These are phyloP conservation scores for Crioceris asparagi DNA, from an alignment of 2,888 invertebrate species.

Conservation along the genomic window DNA sequence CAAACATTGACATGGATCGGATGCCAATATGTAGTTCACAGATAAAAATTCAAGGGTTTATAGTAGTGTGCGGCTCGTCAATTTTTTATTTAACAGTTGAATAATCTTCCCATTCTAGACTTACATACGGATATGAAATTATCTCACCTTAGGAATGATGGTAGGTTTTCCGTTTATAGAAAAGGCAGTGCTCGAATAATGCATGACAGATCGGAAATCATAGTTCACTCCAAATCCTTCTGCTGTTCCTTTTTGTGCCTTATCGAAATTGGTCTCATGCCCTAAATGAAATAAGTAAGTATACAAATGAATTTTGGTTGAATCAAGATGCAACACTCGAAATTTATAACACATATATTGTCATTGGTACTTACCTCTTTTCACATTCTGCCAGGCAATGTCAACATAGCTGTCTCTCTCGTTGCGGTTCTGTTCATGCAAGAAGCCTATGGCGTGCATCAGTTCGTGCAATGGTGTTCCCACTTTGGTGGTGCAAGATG, in stretches of 20 bases:
- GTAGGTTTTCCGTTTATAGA: slow-evolving; percentile 61
- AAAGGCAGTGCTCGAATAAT: slow-evolving; percentile 69
- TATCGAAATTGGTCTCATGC: slow-evolving; percentile 59
- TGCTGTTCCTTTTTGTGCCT: slow-evolving; percentile 45
- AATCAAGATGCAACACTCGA: no score
- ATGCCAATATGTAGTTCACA: no score
- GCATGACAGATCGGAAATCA: slow-evolving; percentile 76
- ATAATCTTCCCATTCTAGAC: no score
- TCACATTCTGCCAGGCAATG: slow-evolving; percentile 59
- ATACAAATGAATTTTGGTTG: not conserved
- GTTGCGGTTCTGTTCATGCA: slow-evolving; percentile 71
- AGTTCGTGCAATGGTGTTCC: slow-evolving; percentile 72
- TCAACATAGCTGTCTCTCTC: slow-evolving; percentile 38
- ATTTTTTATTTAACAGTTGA: no score
- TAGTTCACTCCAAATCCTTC: slow-evolving; percentile 61
- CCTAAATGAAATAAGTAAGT: slow-evolving; percentile 35
- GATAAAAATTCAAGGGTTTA: no score
- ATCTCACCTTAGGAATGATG: slow-evolving; percentile 54
- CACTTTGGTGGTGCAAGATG: slow-evolving; percentile 59
- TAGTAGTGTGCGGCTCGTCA: no score
- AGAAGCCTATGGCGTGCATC: slow-evolving; percentile 68
- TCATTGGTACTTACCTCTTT: slow-evolving; percentile 39
- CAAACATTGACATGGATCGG: no score
- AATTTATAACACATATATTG: not conserved
- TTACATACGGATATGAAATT: not conserved